Evolutionary conservation across 1,140 invertebrate species (phyloP).

Genomic region (Bombus confusus): DNA sequence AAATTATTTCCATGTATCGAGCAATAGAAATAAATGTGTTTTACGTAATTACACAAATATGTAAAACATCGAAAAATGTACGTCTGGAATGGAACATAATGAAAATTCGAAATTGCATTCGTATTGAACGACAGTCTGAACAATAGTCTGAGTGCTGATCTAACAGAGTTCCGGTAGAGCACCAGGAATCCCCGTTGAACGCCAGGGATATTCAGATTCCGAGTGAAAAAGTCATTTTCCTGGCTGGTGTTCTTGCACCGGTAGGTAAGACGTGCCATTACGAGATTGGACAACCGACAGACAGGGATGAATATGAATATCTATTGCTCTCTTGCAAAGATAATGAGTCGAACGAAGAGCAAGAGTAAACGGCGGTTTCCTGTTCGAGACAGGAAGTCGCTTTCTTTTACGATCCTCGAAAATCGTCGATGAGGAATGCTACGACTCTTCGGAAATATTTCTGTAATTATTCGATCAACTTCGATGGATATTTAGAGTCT

Average conservation of each 20-base stretch:
- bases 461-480: neutral
- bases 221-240: conserved; percentile 26
- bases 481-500: neutral
- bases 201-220: conserved; percentile 1
- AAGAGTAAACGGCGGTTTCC: conserved; percentile 2
- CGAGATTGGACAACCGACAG: conserved; percentile 31
- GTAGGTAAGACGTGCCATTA: conserved; percentile 36
- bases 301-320: conserved; percentile 38
- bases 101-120: conserved; percentile 11
- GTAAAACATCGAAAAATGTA: too few relatives aligned
- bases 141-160: conserved; percentile 6
- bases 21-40: too few relatives aligned
- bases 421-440: neutral
- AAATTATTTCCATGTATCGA: too few relatives aligned
- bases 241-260: conserved; percentile 14
- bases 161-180: neutral
- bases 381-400: conserved; percentile 14
- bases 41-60: neutral
- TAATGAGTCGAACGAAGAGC: conserved; percentile 19
- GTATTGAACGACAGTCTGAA: neutral
- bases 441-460: neutral
- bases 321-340: conserved; percentile 25
- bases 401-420: conserved; percentile 24
- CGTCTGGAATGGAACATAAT: neutral
- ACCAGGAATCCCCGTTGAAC: neutral